Evolutionary conservation across 2,888 invertebrate genomes (phyloP).

Genomic region (Rhodophaea formosa): DNA sequence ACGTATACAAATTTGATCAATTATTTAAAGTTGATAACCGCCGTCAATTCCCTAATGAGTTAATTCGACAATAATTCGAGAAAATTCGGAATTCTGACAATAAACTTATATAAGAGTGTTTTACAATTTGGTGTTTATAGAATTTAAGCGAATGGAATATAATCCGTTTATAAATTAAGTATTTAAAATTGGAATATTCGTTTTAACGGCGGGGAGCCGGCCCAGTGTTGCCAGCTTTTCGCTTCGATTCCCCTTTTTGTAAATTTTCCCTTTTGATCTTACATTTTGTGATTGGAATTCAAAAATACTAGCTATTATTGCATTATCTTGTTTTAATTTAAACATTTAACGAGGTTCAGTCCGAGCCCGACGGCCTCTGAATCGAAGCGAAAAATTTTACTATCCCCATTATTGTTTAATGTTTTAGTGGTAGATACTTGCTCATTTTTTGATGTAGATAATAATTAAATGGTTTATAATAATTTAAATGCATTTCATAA

Average conservation of each 20-base stretch:
- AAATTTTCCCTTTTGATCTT: constrained; percentile 6
- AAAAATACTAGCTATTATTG: constrained; percentile 9
- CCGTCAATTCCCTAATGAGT: constrained; percentile 66
- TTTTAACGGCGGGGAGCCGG: constrained; percentile 30
- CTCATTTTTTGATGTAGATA: constrained; percentile 23
- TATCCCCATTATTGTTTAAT: constrained; percentile 16
- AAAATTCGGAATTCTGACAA: constrained; percentile 27
- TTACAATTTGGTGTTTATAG: constrained; percentile 61
- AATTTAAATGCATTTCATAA: constrained; percentile 15
- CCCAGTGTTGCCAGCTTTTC: constrained; percentile 35
- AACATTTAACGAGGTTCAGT: constrained; percentile 41
- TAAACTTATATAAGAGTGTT: constrained; percentile 38
- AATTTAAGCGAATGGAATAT: constrained; percentile 42
- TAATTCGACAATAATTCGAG: constrained; percentile 55
- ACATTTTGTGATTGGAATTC: constrained; percentile 8
- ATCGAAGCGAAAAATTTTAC: constrained; percentile 22
- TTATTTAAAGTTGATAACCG: constrained; percentile 47
- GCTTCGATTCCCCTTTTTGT: constrained; percentile 33
- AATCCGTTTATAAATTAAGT: constrained; percentile 32
- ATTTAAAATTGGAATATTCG: constrained; percentile 34
- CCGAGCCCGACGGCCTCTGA: constrained; percentile 53
- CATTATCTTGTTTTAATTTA: constrained; percentile 29
- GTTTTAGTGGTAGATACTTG: constrained; percentile 19
- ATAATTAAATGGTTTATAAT: constrained; percentile 19
- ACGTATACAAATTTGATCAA: constrained; percentile 65